Conservation (phyloP, 1,140 invertebrate genomes). For the Cyphomyrmex costatus region DNA sequence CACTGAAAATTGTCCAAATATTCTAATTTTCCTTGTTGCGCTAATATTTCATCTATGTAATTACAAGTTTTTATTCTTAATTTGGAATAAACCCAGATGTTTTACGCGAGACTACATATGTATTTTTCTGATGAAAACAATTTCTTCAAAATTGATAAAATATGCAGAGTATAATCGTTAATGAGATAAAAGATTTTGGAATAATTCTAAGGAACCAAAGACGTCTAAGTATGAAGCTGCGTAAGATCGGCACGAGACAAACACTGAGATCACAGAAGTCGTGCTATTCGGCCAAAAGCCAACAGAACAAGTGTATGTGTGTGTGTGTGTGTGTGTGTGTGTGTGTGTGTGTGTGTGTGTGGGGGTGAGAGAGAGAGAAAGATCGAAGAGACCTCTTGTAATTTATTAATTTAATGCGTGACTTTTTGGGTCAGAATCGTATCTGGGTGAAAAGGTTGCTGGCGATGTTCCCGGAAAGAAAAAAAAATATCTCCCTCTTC, state of each 20-base stretch:
- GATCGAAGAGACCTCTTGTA: conserved; percentile 76
- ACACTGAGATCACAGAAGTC: conserved; percentile 76
- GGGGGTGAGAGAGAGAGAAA: neutral
- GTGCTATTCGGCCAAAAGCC: conserved; percentile 83
- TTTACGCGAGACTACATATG: neutral
- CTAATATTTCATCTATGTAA: neutral
- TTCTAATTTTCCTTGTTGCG: neutral
- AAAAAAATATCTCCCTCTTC: conserved; percentile 74
- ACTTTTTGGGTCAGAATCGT: conserved; percentile 85
- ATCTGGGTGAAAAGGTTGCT: conserved; percentile 77
- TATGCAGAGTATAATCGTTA: neutral
- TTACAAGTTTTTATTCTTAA: neutral
- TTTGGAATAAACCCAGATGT: neutral
- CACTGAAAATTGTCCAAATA: neutral
- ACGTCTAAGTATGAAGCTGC: conserved; percentile 67
- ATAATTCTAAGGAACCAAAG: neutral
- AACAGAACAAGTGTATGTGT: conserved; percentile 76
- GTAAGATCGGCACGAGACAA: conserved; percentile 77
- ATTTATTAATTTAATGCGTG: conserved; percentile 86
- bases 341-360: no score
- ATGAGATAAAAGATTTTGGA: conserved; percentile 38
- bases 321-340: no score
- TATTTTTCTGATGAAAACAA: neutral
- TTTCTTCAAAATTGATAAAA: neutral
- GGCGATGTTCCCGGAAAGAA: conserved; percentile 80